Base-by-base conservation (phyloP, 2,888 invertebrate species). In the Pandemis cinnamomeana region DNA sequence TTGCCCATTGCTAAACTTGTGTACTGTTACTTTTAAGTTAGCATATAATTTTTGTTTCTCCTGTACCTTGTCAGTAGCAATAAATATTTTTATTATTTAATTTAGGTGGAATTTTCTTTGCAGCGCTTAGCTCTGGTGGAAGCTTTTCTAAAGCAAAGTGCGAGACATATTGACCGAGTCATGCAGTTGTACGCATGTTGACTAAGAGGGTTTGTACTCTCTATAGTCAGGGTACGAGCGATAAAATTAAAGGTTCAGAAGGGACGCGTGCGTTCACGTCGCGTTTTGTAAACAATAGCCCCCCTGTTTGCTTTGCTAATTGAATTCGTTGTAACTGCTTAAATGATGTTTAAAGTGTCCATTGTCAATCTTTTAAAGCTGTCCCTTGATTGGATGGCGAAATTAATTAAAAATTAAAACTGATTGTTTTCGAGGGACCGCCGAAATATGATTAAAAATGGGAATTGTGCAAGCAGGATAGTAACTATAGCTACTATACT, bases 321-420 rank as follows among this genome's bases (percentile, higher is more conserved):
- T 93, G 92, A 92, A 92, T 92, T 91, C 90, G 90, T 92, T 92
- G 91, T 91, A 86, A 80, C 87, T 84, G 86, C 83, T 88, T 89
- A 91, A 90, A 89, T 85, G 86, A 89, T 89, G 90, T 89, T 88
- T 87, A 84, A 86, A 89, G 84, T 85, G 83, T 80, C 71, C 80
- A 81, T 77, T 83, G 85, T 81, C 81, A 67, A 58, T 68, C 58
- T 48, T 71, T 74, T 71, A 62, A 74, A 74, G 66, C 67, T 44
- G 41, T 67, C 67, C 66, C 68, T 55, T 75, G 75, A 75, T 75
- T 75, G 72, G 69, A 75, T 44, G 41, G 41, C 53, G 11, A 72
- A 72, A 75, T 75, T 71, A 68, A 72, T 71, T 72, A 42, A 7
- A 61, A 41, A 61, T 61, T 61, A 41, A 42, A 62, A 41, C 58